These are phyloP conservation scores for Berghia stephanieae DNA, from an alignment of 1,140 invertebrate genomes.

Conservation along the genomic window DNA sequence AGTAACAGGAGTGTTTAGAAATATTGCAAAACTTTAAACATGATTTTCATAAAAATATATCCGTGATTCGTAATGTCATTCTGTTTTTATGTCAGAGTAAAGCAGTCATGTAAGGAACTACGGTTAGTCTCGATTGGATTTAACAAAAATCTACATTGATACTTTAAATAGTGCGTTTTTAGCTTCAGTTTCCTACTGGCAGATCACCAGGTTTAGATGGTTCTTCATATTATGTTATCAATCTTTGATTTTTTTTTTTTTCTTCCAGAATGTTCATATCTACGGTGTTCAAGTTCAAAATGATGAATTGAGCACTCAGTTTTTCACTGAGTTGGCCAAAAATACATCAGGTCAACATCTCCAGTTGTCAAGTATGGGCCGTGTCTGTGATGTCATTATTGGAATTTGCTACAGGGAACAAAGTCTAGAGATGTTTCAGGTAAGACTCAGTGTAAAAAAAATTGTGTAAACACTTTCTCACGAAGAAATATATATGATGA, in stretches of 20 bases:
- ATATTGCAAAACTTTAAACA: too few relatives aligned
- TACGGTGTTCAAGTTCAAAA: slow-evolving; percentile 42
- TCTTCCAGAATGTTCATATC: slow-evolving; percentile 39
- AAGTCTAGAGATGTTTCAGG: not conserved
- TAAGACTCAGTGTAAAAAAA: too few relatives aligned
- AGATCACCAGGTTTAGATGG: not conserved
- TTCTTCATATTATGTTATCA: not conserved
- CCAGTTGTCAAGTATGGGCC: slow-evolving; percentile 36
- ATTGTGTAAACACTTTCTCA: too few relatives aligned
- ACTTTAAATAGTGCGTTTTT: not conserved
- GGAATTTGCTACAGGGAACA: slow-evolving; percentile 49
- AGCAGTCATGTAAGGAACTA: not conserved
- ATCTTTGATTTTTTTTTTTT: slow-evolving; percentile 4
- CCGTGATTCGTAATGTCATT: too few relatives aligned
- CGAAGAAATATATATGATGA: too few relatives aligned
- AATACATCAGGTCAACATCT: slow-evolving; percentile 41
- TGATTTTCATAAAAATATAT: too few relatives aligned
- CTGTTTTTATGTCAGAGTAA: too few relatives aligned
- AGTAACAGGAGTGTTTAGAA: too few relatives aligned
- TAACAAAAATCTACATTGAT: not conserved
- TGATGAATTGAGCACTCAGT: slow-evolving; percentile 1
- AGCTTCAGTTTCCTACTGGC: not conserved
- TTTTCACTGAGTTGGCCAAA: slow-evolving; percentile 37
- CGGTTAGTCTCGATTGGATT: not conserved
- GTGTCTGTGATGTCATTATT: slow-evolving; percentile 47